Evolutionary conservation across 2,797 vertebrate genomes (phyloP).

Genomic region (Sebastes elongatus): DNA sequence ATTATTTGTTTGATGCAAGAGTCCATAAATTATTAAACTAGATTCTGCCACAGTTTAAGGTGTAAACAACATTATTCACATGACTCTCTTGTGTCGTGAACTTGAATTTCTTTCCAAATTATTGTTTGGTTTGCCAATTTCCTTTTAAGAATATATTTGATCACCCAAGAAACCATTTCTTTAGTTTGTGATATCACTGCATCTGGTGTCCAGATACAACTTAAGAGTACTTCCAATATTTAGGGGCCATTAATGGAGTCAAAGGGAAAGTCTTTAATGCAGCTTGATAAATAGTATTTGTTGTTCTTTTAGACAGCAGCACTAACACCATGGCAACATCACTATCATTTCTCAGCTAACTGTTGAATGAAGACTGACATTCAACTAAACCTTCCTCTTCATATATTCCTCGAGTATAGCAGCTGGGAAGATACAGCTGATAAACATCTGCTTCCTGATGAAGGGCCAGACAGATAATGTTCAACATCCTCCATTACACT

Average conservation of each 20-base stretch:
- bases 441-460: background rate
- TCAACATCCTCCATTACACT: slow-evolving; percentile 3
- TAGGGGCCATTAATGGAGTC: background rate
- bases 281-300: background rate
- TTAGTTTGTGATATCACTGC: background rate
- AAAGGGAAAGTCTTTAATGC: background rate
- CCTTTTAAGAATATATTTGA: background rate
- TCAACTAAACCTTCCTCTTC: background rate
- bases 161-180: background rate
- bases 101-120: background rate
- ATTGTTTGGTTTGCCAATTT: background rate
- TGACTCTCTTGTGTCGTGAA: background rate
- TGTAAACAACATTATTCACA: background rate
- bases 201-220: background rate
- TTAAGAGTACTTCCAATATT: background rate
- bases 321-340: background rate
- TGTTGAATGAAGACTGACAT: background rate
- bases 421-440: background rate
- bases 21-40: background rate
- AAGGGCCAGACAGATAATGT: no score
- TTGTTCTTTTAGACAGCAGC: background rate
- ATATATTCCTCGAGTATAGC: background rate
- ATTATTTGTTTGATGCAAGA: background rate
- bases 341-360: background rate
- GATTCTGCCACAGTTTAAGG: background rate